Evolutionary conservation across 2,888 invertebrate species (phyloP), one percentile per base, ranked within the genome.

Genomic region (Coelinius sp.): DNA sequence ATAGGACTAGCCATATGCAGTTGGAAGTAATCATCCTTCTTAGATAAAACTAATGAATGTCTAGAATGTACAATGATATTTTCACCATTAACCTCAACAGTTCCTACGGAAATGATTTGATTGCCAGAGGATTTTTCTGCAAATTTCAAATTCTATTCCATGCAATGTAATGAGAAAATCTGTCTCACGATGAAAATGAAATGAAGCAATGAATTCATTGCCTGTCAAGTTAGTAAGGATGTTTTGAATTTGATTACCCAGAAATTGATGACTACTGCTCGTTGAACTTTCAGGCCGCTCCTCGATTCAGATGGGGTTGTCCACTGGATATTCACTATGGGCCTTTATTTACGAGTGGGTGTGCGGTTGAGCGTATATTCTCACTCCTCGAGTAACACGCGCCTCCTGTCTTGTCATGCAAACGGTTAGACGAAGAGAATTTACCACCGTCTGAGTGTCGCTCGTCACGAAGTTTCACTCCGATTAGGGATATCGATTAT

Each of bases 401-500:
- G 68, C 59, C 17, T 35, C 35, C 59, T 27, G 31, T 35, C 20
- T 35, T 59, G 31, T 59, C 59, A 20, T 59, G 59, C 31, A 59
- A 59, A 59, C 12, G 17, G 8, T 20, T 10, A 59, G 20, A 68
- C 66, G 68, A 62, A 71, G 49, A 62, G 46, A 67, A 53, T 27
- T 49, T 31, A 24, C 56, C 66, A 31, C 64, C 31, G 46, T 56
- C 59, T 68, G 59, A 52, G 25, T 71, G 68, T 65, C 63, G 63
- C 49, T 63, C 17, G 53, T 27, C 70, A 67, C 66, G 62, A 70
- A 71, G 71, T 79, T 79, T 81, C 81, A 82, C 82, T 82, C 82
- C 77, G 81, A 83, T 83, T 80, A 80, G 65, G 24, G 64, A 69
- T 74, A 82, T 82, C 77, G 82, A 82, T 81, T 80, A 75, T 76